These are phyloP conservation scores for Oceanodroma tethys DNA, from an alignment of 2,113 vertebrate genomes.

Conservation along the genomic window DNA sequence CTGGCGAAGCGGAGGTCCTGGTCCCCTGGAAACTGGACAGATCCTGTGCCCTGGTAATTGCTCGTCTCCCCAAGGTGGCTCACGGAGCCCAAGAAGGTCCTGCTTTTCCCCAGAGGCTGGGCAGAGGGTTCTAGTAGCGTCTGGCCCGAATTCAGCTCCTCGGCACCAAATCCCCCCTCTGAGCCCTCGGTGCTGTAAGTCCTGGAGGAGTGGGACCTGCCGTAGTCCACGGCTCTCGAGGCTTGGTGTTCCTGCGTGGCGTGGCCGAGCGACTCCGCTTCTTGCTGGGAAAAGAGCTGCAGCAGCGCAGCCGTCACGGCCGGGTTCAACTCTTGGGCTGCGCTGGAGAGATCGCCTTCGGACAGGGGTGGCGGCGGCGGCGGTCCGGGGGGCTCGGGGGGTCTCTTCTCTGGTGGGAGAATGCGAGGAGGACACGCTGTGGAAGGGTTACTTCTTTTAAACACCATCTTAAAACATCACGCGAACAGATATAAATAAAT, in stretches of 20 bases:
- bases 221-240: slow-evolving; percentile 60
- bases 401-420: slow-evolving; percentile 85
- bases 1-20: slow-evolving; percentile 93
- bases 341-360: slow-evolving; percentile 62
- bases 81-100: slow-evolving; percentile 81
- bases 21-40: slow-evolving; percentile 89
- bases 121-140: slow-evolving; percentile 73
- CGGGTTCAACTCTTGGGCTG: slow-evolving; percentile 82
- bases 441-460: slow-evolving; percentile 83
- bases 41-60: slow-evolving; percentile 79
- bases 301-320: slow-evolving; percentile 89
- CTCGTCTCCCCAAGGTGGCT: slow-evolving; percentile 79
- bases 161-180: slow-evolving; percentile 71
- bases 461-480: slow-evolving; percentile 71
- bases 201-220: slow-evolving; percentile 69
- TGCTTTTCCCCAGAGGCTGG: slow-evolving; percentile 77
- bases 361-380: slow-evolving; percentile 71
- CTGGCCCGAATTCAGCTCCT: slow-evolving; percentile 72
- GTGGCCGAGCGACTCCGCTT: slow-evolving; percentile 74
- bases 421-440: slow-evolving; percentile 80
- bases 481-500: slow-evolving; percentile 53
- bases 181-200: slow-evolving; percentile 72
- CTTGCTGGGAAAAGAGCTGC: slow-evolving; percentile 91
- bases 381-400: slow-evolving; percentile 82
- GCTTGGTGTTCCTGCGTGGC: slow-evolving; percentile 64